These are phyloP conservation scores for Scortum barcoo DNA, from an alignment of 2,113 vertebrate genomes.

Conservation along the genomic window DNA sequence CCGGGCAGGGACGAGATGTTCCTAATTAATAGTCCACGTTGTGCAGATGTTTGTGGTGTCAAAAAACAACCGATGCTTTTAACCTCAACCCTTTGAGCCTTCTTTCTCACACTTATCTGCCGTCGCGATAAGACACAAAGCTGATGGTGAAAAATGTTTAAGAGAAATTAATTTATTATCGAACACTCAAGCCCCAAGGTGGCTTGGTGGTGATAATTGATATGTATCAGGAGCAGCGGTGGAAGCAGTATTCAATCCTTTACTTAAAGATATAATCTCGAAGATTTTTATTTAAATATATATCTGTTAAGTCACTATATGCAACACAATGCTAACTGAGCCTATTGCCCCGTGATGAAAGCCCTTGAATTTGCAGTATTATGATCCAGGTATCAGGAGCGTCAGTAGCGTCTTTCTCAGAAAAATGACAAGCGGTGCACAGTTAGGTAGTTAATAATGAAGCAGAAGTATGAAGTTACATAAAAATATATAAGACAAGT, in stretches of 20 bases:
- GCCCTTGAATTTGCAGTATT: no score
- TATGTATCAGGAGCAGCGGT: constrained; percentile 21
- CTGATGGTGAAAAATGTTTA: constrained; percentile 34
- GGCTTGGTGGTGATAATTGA: constrained; percentile 33
- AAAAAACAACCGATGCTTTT: constrained; percentile 11
- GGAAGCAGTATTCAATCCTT: not conserved
- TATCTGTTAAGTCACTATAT: no score
- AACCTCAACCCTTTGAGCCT: constrained; percentile 1
- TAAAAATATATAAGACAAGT: no score
- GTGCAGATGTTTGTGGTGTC: not conserved
- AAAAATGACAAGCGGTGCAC: no score
- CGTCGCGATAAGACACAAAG: not conserved
- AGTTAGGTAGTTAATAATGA: no score
- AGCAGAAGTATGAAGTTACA: no score
- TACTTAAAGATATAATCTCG: no score
- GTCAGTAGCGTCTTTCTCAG: no score
- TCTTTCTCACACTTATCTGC: constrained; percentile 6
- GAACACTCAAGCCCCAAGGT: constrained; percentile 30
- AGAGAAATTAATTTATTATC: constrained; percentile 34
- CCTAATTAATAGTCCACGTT: constrained; percentile 45
- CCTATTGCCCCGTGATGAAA: no score
- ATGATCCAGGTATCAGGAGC: no score
- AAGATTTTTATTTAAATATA: no score
- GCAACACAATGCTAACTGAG: no score
- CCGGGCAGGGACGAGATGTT: constrained; percentile 10